Evolutionary conservation across 35 echinoderm and acorn worm genomes (phyloP), one percentile per base, ranked within the genome.

Genomic region (Stichopus chloronotus): DNA sequence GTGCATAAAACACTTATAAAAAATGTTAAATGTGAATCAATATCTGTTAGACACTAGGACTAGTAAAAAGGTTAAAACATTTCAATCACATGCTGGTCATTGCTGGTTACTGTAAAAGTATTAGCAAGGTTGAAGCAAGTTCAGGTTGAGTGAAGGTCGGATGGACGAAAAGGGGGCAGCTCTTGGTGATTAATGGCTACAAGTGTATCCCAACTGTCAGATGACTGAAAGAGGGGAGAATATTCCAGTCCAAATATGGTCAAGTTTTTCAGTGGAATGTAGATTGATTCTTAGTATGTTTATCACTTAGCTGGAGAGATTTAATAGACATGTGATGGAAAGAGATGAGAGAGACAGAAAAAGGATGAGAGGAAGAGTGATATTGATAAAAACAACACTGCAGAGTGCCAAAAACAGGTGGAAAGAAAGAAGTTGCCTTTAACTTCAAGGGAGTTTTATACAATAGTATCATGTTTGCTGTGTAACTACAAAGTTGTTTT

Each of bases 1-100:
- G 65, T 71, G 65, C n/a, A n/a, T 71, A 71, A 71, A 71, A 71
- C n/a, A 71, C n/a, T 71, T 11, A 71, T 2, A 13, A 13, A 71
- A 71, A 71, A 71, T 71, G 65, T 71, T 71, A 71, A 71, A 71
- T 71, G 65, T 71, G 65, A 71, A n/a, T 71, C 65, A 71, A 71
- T 71, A n/a, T 71, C 1, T 71, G n/a, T n/a, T 71, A 2, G n/a
- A 71, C 65, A 71, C 65, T 71, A 71, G n/a, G 65, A 71, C 65
- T 71, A 71, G 65, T 71, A 71, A 71, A 71, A 71, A n/a, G 11
- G 30, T 43, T 43, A 71, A 71, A 71, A 71, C 11, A 71, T 13
- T 2, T 13, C 65, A 11, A 71, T 71, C n/a, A n/a, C 65, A 71
- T 2, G 65, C 65, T 71, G 65, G 65, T 71, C 65, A n/a, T 71